A percentile compares a stretch with the other conserved stretches of the same genome.
phyloP scores from a whole-genome alignment of 1,140 invertebrate species.

The Aphelinus atriplicis region DNA sequence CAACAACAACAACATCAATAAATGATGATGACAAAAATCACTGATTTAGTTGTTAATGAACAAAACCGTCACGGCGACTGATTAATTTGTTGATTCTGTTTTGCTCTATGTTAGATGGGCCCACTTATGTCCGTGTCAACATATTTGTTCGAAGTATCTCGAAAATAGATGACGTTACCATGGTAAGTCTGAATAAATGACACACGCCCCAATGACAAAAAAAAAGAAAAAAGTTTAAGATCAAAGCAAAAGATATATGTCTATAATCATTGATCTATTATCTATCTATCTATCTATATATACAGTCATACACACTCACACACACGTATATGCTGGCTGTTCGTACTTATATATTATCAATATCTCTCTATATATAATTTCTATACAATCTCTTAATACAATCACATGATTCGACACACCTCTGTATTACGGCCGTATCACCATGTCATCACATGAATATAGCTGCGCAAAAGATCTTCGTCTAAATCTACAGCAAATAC shows the following conservation, averaged over 20 bases:
- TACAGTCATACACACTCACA: constrained; percentile 44
- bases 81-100: constrained; percentile 63
- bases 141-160: constrained; percentile 98
- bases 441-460: no score
- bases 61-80: constrained; percentile 45
- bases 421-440: no score
- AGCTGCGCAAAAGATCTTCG: no score
- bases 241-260: no score
- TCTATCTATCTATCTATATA: constrained; percentile 9
- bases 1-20: background rate
- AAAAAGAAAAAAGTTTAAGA: background rate
- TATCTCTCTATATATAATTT: constrained; percentile 1
- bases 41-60: constrained; percentile 12
- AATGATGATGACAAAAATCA: constrained; percentile 1
- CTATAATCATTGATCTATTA: background rate
- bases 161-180: constrained; percentile 98
- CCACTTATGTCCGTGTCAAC: constrained; percentile 92
- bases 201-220: constrained; percentile 40
- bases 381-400: background rate
- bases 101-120: constrained; percentile 79
- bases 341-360: constrained; percentile 41
- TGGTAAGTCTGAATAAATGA: constrained; percentile 80
- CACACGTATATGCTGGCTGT: constrained; percentile 47
- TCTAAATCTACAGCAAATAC: no score
- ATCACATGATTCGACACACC: background rate